A percentile compares a stretch with the other conserved stretches of the same genome.
These are phyloP conservation scores for Atta colombica DNA, from an alignment of 1,140 invertebrate genomes.

Conservation along the genomic window DNA sequence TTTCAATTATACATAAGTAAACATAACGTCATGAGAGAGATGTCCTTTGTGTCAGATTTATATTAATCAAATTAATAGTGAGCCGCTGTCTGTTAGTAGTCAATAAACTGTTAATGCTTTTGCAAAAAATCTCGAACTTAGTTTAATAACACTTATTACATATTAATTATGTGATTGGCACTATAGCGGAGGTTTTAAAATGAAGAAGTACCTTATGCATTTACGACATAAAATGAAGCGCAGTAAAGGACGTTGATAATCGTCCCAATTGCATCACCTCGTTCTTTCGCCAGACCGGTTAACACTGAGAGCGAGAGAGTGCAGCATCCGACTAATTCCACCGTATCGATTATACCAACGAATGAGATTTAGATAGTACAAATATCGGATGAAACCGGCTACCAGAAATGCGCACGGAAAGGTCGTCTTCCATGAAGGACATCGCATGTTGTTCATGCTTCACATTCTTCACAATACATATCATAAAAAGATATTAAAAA, in stretches of 20 bases:
- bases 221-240: background rate
- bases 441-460: slow-evolving; percentile 13
- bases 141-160: background rate
- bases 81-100: background rate
- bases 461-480: slow-evolving; percentile 26
- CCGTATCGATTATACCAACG: slow-evolving; percentile 34
- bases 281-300: slow-evolving; percentile 38
- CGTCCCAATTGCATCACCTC: slow-evolving; percentile 4
- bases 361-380: background rate
- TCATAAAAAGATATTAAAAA: background rate
- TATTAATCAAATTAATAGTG: background rate
- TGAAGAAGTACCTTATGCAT: slow-evolving; percentile 3
- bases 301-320: slow-evolving; percentile 35
- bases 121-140: background rate
- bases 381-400: background rate
- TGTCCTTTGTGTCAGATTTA: slow-evolving; percentile 15
- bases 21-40: background rate
- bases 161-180: background rate
- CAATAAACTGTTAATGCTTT: background rate
- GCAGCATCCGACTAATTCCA: background rate
- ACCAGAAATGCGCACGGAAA: background rate
- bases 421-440: background rate
- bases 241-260: background rate
- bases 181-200: background rate
- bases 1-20: background rate